These are phyloP conservation scores for Erinaceus europaeus DNA, from an alignment of 2,113 vertebrate genomes.

Conservation along the genomic window DNA sequence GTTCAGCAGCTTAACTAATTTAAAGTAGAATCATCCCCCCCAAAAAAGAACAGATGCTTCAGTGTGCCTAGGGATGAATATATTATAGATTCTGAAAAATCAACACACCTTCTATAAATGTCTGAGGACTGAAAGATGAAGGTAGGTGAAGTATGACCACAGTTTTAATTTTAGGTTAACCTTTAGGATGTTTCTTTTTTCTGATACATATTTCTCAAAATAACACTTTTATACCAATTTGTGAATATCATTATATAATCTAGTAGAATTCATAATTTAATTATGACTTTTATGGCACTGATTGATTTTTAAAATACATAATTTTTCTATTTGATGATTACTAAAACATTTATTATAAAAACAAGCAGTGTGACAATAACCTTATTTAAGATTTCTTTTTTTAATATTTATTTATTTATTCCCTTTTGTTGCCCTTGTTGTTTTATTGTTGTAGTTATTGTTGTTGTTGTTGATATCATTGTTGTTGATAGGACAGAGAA, in stretches of 20 bases:
- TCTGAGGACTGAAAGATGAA: conserved; percentile 35
- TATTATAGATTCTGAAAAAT: conserved; percentile 64
- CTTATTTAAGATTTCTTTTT: neutral
- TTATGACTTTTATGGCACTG: conserved; percentile 18
- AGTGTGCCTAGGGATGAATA: conserved; percentile 52
- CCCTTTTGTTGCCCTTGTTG: too few species aligned
- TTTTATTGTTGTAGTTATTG: too few species aligned
- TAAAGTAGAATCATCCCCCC: conserved; percentile 6
- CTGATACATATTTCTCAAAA: neutral
- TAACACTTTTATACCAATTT: neutral
- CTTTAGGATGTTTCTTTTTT: neutral
- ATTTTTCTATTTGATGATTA: neutral
- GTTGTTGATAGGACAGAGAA: too few species aligned
- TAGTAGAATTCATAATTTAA: neutral
- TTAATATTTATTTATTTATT: too few species aligned
- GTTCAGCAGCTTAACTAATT: conserved; percentile 34
- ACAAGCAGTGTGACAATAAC: neutral
- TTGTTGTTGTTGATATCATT: too few species aligned
- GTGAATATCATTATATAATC: neutral
- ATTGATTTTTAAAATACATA: neutral
- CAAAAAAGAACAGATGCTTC: conserved; percentile 46
- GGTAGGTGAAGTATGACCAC: conserved; percentile 40
- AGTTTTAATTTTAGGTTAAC: conserved; percentile 59
- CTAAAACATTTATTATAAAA: neutral
- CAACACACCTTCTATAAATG: conserved; percentile 43